Evolutionary conservation across 2,113 vertebrate species (phyloP).

Genomic region (Saguinus imperator): DNA sequence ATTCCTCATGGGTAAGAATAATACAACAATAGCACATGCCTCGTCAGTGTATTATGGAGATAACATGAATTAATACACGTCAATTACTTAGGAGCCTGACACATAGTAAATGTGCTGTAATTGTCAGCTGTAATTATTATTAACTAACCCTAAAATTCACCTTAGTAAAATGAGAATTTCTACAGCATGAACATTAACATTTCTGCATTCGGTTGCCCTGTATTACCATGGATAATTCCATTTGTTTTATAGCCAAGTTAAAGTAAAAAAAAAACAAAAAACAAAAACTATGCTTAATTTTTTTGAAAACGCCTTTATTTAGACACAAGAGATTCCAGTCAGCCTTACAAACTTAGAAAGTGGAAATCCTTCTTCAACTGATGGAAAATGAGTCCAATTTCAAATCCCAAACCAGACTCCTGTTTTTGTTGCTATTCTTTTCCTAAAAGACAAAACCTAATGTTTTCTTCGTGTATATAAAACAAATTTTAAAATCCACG

Average conservation of each 20-base stretch:
- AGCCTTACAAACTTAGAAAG: conserved; percentile 58
- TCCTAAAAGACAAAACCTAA: conserved; percentile 44
- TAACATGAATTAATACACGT: background rate
- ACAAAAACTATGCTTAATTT: conserved; percentile 46
- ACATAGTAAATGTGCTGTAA: background rate
- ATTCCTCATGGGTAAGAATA: background rate
- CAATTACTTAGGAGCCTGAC: background rate
- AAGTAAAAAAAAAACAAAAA: conserved; percentile 49
- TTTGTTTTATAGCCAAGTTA: conserved; percentile 63
- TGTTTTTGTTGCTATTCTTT: conserved; percentile 57
- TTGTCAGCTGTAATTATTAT: background rate
- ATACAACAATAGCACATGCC: background rate
- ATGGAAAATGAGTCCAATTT: conserved; percentile 70
- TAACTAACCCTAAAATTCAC: conserved; percentile 33
- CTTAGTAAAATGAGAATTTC: background rate
- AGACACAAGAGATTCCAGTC: conserved; percentile 55
- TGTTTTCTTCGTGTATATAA: conserved; percentile 52
- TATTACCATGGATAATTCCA: conserved; percentile 45
- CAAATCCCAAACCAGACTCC: conserved; percentile 56
- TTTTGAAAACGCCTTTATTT: conserved; percentile 59
- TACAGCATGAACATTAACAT: conserved; percentile 13
- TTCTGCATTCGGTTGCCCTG: background rate
- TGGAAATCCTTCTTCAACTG: conserved; percentile 54
- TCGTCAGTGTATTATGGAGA: background rate
- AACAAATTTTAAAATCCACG: conserved; percentile 66